These are phyloP conservation scores for Spialia ferax DNA, from an alignment of 2,888 invertebrate species.

Conservation along the genomic window DNA sequence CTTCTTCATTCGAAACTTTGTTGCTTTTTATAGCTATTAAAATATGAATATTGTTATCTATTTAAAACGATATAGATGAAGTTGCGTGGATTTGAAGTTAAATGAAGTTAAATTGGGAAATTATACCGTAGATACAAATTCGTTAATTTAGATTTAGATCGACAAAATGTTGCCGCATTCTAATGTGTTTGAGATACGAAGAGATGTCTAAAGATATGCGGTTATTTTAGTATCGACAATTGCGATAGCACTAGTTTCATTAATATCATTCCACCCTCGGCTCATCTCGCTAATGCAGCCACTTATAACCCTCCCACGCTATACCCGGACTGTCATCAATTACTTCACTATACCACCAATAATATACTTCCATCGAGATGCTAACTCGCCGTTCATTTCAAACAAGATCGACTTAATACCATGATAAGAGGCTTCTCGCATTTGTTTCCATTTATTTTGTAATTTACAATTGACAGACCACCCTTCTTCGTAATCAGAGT, in stretches of 20 bases:
- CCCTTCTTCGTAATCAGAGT: too few relatives aligned
- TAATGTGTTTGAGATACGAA: neutral
- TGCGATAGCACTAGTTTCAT: neutral
- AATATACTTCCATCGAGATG: neutral
- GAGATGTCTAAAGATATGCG: neutral
- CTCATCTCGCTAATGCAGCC: neutral
- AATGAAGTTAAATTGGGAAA: neutral
- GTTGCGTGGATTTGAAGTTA: neutral
- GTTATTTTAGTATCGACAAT: neutral
- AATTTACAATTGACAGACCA: too few relatives aligned
- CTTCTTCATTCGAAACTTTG: constrained; percentile 6
- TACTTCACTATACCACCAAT: neutral
- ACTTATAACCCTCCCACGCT: neutral
- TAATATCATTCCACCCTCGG: neutral
- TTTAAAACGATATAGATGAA: constrained; percentile 14
- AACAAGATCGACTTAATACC: neutral
- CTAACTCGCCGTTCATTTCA: neutral
- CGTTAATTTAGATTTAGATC: neutral
- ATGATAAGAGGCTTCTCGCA: too few relatives aligned
- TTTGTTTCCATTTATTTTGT: too few relatives aligned
- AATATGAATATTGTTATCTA: constrained; percentile 9
- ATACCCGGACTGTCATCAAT: neutral
- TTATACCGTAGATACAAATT: neutral
- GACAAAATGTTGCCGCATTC: neutral
- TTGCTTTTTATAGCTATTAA: neutral